Evolutionary conservation across 2,888 invertebrate genomes (phyloP).

Genomic region (Xylophagus ater): DNA sequence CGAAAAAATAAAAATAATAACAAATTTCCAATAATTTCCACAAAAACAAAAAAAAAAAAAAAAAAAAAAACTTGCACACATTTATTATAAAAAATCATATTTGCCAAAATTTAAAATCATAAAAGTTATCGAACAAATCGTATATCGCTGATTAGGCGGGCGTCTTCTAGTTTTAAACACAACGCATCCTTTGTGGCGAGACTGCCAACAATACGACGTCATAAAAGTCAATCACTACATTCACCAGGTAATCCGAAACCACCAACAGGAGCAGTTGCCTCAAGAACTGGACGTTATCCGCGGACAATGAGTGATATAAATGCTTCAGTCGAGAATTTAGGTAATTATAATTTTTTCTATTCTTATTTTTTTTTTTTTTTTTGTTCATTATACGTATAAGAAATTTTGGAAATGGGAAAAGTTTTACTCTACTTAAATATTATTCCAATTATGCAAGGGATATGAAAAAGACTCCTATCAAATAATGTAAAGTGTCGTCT

Average conservation of each 20-base stretch:
- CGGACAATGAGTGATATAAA: constrained; percentile 59
- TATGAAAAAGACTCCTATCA: no score
- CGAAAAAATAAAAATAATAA: no score
- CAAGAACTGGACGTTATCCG: constrained; percentile 42
- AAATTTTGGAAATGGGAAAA: no score
- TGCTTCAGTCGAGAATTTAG: constrained; percentile 63
- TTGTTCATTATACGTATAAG: no score
- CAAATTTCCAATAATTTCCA: no score
- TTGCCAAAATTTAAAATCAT: constrained; percentile 19
- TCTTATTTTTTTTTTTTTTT: constrained; percentile 11
- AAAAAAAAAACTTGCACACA: neutral
- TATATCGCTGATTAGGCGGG: constrained; percentile 47
- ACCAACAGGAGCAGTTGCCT: constrained; percentile 23
- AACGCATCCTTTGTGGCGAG: constrained; percentile 88
- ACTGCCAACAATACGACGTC: constrained; percentile 74
- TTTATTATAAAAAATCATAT: neutral
- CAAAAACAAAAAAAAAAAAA: constrained; percentile 1
- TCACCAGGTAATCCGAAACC: constrained; percentile 47
- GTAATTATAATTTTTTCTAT: constrained; percentile 37
- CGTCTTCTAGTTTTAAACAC: constrained; percentile 80
- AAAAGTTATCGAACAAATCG: constrained; percentile 27
- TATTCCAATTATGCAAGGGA: no score
- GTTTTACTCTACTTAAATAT: no score
- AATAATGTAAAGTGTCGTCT: no score
- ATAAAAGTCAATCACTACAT: constrained; percentile 68